Conservation (phyloP, 2,797 vertebrate genomes). For the Hybognathus amarus region DNA sequence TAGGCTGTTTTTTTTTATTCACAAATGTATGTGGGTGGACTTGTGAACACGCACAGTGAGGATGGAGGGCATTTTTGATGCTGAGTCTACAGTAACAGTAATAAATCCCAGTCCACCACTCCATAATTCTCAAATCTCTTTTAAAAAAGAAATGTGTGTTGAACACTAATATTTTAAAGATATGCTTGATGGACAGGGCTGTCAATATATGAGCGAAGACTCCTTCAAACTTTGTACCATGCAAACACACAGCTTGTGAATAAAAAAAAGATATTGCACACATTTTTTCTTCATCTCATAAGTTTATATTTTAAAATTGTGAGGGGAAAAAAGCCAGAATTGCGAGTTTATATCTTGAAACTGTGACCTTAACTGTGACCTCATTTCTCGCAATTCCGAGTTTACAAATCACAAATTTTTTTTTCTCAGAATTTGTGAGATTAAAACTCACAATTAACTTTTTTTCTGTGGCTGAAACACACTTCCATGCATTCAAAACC, state of each 20-base stretch:
- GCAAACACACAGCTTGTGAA: background rate
- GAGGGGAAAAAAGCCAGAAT: background rate
- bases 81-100: constrained; percentile 4
- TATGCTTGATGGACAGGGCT: background rate
- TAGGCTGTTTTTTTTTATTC: constrained; percentile 2
- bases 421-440: background rate
- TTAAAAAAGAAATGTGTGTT: background rate
- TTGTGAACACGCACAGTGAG: background rate
- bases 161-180: background rate
- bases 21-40: constrained; percentile 25
- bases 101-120: background rate
- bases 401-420: background rate
- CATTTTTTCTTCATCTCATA: background rate
- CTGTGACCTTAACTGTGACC: background rate
- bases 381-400: background rate
- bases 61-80: constrained; percentile 4
- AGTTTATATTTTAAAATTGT: background rate
- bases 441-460: background rate
- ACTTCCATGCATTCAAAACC: background rate
- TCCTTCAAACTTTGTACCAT: background rate
- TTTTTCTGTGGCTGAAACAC: background rate
- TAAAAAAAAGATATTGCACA: background rate
- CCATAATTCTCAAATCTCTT: constrained; percentile 12
- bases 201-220: background rate
- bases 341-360: background rate